Evolutionary conservation across 2,113 vertebrate species (phyloP), one percentile per base, ranked within the genome.

Genomic region (Ivindomyrus marchei): DNA sequence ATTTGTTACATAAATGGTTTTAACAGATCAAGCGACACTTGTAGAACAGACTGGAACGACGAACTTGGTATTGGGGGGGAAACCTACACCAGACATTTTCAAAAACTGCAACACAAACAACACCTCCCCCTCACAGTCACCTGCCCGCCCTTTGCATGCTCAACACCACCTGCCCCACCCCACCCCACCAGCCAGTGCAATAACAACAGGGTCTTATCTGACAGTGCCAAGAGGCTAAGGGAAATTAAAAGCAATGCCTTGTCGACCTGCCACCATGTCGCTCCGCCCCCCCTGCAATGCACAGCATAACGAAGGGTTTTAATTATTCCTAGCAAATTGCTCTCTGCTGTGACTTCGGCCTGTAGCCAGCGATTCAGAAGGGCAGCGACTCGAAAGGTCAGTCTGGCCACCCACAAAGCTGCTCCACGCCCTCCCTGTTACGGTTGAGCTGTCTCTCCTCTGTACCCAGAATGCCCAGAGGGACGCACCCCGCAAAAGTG

Each of bases 311-410:
- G 91, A 91, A 94, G 91, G 92, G 93, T 92, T 94, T 94, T 94
- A 94, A 95, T 94, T 94, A 94, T 47, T 27, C 89, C 88, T 87
- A 90, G 90, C 90, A 94, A 94, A 95, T 94, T 94, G 94, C 89
- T 93, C 92, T 90, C 66, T 88, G 90, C 93, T 91, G 83, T 87
- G 89, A 90, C 91, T 89, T 93, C 89, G 87, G 90, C 93, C 93
- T 90, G 91, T 90, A 91, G 92, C 45, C 45, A 74, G 70, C 39
- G 42, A 36, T 19, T 49, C 27, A 21, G 74, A 46, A 49, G 27
- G 17, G 88, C 45, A 58, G 47, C 84, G 36, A 80, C 10, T 80
- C 1, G 36, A n/a, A 80, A 42, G 74, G 74, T 80, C 74, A 42
- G 36, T 36, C 74, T 19, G 74, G 36, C 31, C 4, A 4, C 13